A percentile compares a stretch with the other conserved stretches of the same genome.
phyloP scores from a whole-genome alignment of 1,140 invertebrate genomes.

The Galleria mellonella region DNA sequence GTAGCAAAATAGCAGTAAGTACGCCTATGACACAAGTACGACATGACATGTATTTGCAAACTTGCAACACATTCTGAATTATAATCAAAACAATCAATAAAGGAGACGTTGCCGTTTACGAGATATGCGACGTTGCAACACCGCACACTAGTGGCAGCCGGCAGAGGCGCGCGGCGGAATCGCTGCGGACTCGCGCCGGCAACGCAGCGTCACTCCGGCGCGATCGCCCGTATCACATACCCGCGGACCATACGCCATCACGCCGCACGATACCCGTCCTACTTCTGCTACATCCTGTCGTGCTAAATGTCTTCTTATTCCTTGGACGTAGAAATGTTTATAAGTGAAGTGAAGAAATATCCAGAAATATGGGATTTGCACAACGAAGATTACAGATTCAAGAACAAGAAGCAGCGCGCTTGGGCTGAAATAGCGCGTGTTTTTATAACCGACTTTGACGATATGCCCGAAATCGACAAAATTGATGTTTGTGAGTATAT shows the following conservation, averaged over 20 bases:
- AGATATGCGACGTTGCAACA: constrained; percentile 33
- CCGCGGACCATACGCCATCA: no score
- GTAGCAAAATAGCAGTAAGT: no score
- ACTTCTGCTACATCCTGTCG: no score
- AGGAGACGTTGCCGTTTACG: constrained; percentile 1
- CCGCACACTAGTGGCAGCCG: constrained; percentile 6
- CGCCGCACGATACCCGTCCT: no score
- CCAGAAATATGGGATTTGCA: constrained; percentile 45
- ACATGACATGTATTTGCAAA: not conserved
- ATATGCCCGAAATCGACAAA: constrained; percentile 30
- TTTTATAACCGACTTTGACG: constrained; percentile 41
- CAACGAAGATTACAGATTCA: constrained; percentile 31
- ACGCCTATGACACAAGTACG: not conserved
- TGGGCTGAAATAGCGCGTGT: constrained; percentile 38
- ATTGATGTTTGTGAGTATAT: constrained; percentile 42
- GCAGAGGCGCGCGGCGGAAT: no score
- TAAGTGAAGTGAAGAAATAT: constrained; percentile 44
- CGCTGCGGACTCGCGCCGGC: constrained; percentile 16
- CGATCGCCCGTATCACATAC: constrained; percentile 6
- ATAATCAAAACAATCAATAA: constrained; percentile 2
- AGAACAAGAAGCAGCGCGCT: constrained; percentile 29
- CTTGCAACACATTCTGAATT: not conserved
- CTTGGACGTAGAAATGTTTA: constrained; percentile 41
- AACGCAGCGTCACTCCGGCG: constrained; percentile 27
- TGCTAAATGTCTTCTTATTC: no score